A percentile compares a stretch with the other conserved stretches of the same genome.
phyloP scores from a whole-genome alignment of 2,888 invertebrate genomes.

The Acanthopleura granulata region DNA sequence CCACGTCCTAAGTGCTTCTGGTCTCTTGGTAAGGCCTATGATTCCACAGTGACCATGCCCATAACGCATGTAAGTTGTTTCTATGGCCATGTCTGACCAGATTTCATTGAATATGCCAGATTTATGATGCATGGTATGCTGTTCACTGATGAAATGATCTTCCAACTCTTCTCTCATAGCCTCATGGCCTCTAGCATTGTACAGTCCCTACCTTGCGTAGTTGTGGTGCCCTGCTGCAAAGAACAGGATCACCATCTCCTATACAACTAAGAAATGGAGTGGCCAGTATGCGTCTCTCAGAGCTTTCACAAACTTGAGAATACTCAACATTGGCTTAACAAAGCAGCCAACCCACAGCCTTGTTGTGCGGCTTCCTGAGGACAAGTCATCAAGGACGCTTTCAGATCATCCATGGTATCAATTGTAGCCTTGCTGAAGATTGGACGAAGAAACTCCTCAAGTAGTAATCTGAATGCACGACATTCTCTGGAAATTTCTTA shows the following conservation, averaged over 20 bases:
- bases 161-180: too few species aligned
- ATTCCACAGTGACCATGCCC: slow-evolving; percentile 40
- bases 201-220: slow-evolving; percentile 35
- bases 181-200: too few species aligned
- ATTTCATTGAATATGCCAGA: slow-evolving; percentile 42
- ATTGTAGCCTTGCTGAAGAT: neutral
- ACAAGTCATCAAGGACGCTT: slow-evolving; percentile 1
- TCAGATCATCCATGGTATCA: slow-evolving; percentile 9
- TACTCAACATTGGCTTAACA: slow-evolving; percentile 35
- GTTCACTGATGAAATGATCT: slow-evolving; percentile 31
- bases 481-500: slow-evolving; percentile 42
- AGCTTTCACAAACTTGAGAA: slow-evolving; percentile 36
- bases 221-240: slow-evolving; percentile 40
- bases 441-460: slow-evolving; percentile 32
- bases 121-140: slow-evolving; percentile 40
- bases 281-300: slow-evolving; percentile 39
- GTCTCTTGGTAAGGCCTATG: slow-evolving; percentile 41
- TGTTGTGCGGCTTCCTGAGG: slow-evolving; percentile 22
- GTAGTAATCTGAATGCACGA: slow-evolving; percentile 33
- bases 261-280: slow-evolving; percentile 32
- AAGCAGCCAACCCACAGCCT: slow-evolving; percentile 34
- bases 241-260: slow-evolving; percentile 39
- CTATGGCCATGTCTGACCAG: slow-evolving; percentile 46
- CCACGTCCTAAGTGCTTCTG: slow-evolving; percentile 36
- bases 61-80: slow-evolving; percentile 47